These are phyloP conservation scores for Drosophila nebulosa DNA, from an alignment of 1,140 invertebrate genomes.

Conservation along the genomic window DNA sequence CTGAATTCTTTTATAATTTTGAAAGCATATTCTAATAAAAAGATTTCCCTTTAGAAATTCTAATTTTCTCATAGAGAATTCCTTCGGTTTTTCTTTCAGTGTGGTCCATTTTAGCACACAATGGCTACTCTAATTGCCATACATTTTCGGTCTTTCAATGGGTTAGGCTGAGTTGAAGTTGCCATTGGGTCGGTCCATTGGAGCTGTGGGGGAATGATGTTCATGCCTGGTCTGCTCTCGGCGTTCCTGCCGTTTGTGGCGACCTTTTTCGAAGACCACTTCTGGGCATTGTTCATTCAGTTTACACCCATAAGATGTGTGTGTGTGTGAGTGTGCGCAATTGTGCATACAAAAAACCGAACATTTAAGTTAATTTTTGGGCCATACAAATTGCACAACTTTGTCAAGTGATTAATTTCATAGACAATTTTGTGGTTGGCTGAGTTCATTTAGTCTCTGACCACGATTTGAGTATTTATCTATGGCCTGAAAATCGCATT, in stretches of 20 bases:
- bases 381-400: constrained; percentile 70
- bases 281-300: constrained; percentile 23
- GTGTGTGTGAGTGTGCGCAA: constrained; percentile 23
- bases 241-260: constrained; percentile 31
- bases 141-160: constrained; percentile 77
- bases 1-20: no score
- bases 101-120: constrained; percentile 34
- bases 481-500: constrained; percentile 12
- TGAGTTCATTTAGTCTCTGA: background rate
- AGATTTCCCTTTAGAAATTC: no score
- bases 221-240: constrained; percentile 1
- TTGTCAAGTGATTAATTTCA: constrained; percentile 71
- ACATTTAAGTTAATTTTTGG: constrained; percentile 72
- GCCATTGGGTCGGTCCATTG: background rate
- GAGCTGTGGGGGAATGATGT: background rate
- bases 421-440: constrained; percentile 51
- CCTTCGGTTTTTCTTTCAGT: background rate
- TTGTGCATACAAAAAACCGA: constrained; percentile 56
- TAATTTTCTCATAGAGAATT: background rate
- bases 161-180: constrained; percentile 46
- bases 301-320: background rate
- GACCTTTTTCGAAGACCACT: constrained; percentile 19
- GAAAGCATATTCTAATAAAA: no score
- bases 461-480: constrained; percentile 18
- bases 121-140: constrained; percentile 74